Conservation (phyloP, 2,888 invertebrate genomes). For the Andrena hattorfiana region DNA sequence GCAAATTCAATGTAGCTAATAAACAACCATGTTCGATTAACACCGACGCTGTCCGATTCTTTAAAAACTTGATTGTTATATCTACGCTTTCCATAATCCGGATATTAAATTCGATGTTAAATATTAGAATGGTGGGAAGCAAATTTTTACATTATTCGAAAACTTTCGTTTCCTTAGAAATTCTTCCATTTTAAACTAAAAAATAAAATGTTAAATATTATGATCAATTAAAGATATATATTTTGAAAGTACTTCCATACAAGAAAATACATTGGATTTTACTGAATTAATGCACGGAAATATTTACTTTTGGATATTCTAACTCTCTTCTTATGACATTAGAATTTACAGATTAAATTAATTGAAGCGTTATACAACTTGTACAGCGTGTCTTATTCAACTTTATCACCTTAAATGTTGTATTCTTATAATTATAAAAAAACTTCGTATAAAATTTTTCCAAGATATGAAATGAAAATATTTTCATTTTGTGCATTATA, state of each 20-base stretch:
- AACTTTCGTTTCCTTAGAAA: not conserved
- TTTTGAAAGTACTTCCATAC: no score
- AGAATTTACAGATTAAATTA: no score
- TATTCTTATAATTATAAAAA: not conserved
- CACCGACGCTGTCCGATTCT: slow-evolving; percentile 30
- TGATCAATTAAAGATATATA: no score
- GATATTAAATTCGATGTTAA: not conserved
- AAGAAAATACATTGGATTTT: no score
- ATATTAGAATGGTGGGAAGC: not conserved
- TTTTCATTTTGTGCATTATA: no score
- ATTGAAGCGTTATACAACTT: not conserved
- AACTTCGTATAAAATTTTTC: not conserved
- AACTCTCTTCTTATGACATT: no score
- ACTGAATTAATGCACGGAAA: no score
- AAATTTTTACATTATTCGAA: not conserved
- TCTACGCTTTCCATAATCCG: slow-evolving; percentile 45
- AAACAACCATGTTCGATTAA: slow-evolving; percentile 39
- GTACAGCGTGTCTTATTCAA: slow-evolving; percentile 9
- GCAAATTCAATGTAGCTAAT: slow-evolving; percentile 29
- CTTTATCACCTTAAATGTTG: no score
- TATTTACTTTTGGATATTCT: no score
- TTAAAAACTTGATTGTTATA: slow-evolving; percentile 16
- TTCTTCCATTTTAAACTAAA: not conserved
- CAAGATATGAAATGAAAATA: no score
- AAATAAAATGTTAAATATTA: no score